Conservation (phyloP, 2,888 invertebrate species). For the Coleophora flavipennella region DNA sequence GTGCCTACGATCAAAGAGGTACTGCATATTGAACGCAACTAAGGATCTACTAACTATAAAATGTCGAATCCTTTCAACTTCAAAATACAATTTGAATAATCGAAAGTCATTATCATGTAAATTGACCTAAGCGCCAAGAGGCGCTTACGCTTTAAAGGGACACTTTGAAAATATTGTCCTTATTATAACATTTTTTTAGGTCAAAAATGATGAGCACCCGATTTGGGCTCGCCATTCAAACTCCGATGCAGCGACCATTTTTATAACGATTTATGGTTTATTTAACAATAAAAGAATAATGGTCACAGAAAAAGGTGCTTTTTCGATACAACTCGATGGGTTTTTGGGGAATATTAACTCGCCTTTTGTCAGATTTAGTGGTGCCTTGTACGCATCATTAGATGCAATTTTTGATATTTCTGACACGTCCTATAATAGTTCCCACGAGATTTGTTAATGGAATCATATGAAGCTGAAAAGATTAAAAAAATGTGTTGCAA, state of each 20-base stretch:
- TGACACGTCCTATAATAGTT: constrained; percentile 20
- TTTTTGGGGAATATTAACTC: constrained; percentile 34
- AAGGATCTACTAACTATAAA: constrained; percentile 17
- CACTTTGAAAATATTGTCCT: constrained; percentile 47
- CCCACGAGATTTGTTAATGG: constrained; percentile 38
- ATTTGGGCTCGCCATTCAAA: constrained; percentile 40
- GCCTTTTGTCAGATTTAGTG: constrained; percentile 40
- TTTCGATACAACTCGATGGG: constrained; percentile 28
- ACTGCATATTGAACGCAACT: too few relatives aligned
- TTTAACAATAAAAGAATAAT: constrained; percentile 64
- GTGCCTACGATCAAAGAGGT: too few relatives aligned
- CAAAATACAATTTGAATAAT: constrained; percentile 42
- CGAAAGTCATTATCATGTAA: constrained; percentile 49
- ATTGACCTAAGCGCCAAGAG: constrained; percentile 56
- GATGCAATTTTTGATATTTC: constrained; percentile 42
- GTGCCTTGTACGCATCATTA: constrained; percentile 51
- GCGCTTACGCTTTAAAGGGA: constrained; percentile 45
- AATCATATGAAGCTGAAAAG: neutral
- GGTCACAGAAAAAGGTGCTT: constrained; percentile 26
- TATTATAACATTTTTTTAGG: constrained; percentile 27
- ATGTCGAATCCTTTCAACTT: constrained; percentile 26
- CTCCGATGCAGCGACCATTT: constrained; percentile 51
- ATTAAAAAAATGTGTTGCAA: too few relatives aligned
- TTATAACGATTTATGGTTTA: constrained; percentile 70
- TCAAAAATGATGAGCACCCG: constrained; percentile 33